A percentile compares a stretch with the other conserved stretches of the same genome.
phyloP scores from a whole-genome alignment of 35 echinoderm and acorn worm species.

The Ophioderma brevispina region DNA sequence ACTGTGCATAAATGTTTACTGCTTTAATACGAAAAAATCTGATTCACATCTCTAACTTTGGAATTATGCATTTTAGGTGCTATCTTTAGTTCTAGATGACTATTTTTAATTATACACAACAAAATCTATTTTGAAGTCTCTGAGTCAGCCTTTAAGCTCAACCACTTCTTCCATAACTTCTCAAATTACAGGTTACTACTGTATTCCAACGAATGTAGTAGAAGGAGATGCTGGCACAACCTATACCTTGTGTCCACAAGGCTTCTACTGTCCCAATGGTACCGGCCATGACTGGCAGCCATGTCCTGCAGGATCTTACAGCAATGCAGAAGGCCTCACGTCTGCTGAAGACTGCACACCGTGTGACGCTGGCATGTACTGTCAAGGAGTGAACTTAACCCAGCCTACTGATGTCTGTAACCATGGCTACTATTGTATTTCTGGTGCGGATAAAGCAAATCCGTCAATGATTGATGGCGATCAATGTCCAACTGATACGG shows the following conservation, averaged over 20 bases:
- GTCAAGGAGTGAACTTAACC: conserved; percentile 87
- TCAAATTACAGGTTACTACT: conserved; percentile 72
- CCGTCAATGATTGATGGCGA: conserved; percentile 72
- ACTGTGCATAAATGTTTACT: no score
- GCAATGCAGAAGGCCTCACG: conserved; percentile 52
- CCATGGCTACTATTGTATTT: conserved; percentile 83
- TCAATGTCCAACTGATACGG: conserved; percentile 87
- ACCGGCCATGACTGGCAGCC: conserved; percentile 94
- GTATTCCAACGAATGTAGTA: conserved; percentile 80
- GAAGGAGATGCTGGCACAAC: conserved; percentile 69
- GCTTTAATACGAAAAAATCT: no score
- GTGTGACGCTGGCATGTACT: conserved; percentile 90
- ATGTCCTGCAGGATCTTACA: conserved; percentile 88
- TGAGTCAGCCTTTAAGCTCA: no score
- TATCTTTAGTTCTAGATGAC: no score
- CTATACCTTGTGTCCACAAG: conserved; percentile 59
- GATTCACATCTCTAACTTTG: no score
- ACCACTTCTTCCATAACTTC: no score
- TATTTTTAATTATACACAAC: no score
- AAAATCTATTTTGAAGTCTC: no score
- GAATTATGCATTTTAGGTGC: no score
- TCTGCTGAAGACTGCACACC: conserved; percentile 78
- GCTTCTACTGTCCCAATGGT: conserved; percentile 92
- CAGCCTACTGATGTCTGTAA: conserved; percentile 63
- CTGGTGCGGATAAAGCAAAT: conserved; percentile 73